phyloP scores from a whole-genome alignment of 2,888 invertebrate genomes.

The Tenthredo scrophulariae region DNA sequence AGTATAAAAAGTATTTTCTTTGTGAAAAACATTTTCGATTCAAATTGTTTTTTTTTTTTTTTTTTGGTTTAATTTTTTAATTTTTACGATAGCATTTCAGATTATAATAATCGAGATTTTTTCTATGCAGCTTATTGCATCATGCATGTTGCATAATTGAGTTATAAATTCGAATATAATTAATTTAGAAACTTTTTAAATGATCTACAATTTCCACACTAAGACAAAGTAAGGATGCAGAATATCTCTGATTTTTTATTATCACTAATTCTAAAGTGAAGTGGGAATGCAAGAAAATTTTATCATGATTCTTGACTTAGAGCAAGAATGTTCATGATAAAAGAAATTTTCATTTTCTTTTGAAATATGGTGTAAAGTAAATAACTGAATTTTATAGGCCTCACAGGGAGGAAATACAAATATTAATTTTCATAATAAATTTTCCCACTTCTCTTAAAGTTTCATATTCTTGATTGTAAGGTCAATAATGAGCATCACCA shows the following conservation, averaged over 20 bases:
- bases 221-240: not conserved
- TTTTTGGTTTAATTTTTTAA: too few species aligned
- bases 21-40: constrained; percentile 67
- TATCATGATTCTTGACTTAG: not conserved
- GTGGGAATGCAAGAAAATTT: not conserved
- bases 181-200: not conserved
- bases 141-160: not conserved
- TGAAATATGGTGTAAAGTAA: not conserved
- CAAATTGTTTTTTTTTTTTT: constrained; percentile 56
- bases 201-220: not conserved
- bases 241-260: not conserved
- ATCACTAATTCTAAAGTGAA: not conserved
- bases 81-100: constrained; percentile 8
- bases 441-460: not conserved
- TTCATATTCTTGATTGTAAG: not conserved
- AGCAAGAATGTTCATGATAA: not conserved
- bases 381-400: not conserved
- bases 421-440: not conserved
- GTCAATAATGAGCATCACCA: constrained; percentile 7
- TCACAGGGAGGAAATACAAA: not conserved
- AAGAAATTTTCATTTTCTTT: not conserved
- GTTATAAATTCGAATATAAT: not conserved
- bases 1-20: constrained; percentile 66
- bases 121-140: not conserved
- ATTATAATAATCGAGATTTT: not conserved